Evolutionary conservation across 2,888 invertebrate species (phyloP).

Genomic region (Cordylochernes scorpioides): DNA sequence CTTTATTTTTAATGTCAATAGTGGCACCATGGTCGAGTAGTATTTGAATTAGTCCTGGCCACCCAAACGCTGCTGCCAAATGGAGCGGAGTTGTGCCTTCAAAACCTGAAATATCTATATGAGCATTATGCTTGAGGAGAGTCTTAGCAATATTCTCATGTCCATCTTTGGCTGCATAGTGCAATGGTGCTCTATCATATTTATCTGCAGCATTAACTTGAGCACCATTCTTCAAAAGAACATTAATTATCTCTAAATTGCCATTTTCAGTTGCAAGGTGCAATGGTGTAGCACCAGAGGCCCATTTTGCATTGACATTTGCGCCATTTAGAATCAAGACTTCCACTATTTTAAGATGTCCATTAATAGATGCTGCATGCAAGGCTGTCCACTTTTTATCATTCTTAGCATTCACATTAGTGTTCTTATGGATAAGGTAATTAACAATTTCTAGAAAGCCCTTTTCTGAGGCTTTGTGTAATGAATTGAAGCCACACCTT

Average conservation of each 20-base stretch:
- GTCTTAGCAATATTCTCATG: constrained; percentile 1
- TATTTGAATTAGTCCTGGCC: not conserved
- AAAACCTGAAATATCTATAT: not conserved
- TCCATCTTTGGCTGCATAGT: constrained; percentile 56
- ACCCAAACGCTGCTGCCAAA: constrained; percentile 3
- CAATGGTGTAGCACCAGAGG: constrained; percentile 70
- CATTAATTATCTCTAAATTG: constrained; percentile 41
- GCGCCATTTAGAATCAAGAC: constrained; percentile 45
- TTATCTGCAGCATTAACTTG: constrained; percentile 50
- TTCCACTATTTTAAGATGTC: constrained; percentile 45
- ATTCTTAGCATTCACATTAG: no score
- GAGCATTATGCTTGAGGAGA: not conserved
- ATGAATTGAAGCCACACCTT: not conserved
- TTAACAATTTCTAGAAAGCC: constrained; percentile 1
- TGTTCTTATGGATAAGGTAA: not conserved
- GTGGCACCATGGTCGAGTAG: constrained; percentile 1
- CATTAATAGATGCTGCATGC: constrained; percentile 73
- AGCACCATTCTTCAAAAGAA: no score
- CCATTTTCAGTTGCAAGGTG: constrained; percentile 81
- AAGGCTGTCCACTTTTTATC: constrained; percentile 75
- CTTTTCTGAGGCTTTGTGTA: constrained; percentile 1
- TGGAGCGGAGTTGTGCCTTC: constrained; percentile 2
- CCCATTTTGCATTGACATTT: constrained; percentile 41
- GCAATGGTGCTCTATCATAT: constrained; percentile 62
- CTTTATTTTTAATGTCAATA: not conserved